Evolutionary conservation across 2,113 vertebrate genomes (phyloP).

Genomic region (Pseudonaja textilis): DNA sequence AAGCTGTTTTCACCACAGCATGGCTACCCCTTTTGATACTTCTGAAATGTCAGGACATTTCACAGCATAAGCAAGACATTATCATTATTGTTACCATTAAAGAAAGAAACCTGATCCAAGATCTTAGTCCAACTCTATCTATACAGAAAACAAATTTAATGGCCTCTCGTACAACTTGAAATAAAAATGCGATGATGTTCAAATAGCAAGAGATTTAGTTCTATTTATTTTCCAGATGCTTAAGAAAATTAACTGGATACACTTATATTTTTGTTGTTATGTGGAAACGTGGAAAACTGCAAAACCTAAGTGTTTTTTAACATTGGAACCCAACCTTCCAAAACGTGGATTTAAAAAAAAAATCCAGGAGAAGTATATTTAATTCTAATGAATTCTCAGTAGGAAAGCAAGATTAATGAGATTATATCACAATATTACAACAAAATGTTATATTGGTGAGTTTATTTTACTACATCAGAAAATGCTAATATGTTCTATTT

Average conservation of each 20-base stretch:
- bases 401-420: neutral
- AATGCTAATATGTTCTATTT: neutral
- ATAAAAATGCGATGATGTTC: neutral
- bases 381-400: neutral
- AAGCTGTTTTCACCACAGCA: neutral
- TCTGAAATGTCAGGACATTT: conserved; percentile 24
- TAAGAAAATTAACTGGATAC: neutral
- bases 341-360: neutral
- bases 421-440: neutral
- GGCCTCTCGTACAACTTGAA: neutral
- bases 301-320: neutral
- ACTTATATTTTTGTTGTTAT: neutral
- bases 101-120: neutral
- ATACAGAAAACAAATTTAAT: neutral
- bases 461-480: neutral
- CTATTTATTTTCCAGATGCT: neutral
- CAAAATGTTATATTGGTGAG: neutral
- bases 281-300: neutral
- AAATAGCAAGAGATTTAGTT: neutral
- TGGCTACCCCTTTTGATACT: neutral
- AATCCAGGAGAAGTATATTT: neutral
- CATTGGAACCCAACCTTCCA: neutral
- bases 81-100: neutral
- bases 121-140: neutral
- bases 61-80: neutral